These are phyloP conservation scores for Zalophus californianus DNA, from an alignment of 2,797 vertebrate species.

Conservation along the genomic window DNA sequence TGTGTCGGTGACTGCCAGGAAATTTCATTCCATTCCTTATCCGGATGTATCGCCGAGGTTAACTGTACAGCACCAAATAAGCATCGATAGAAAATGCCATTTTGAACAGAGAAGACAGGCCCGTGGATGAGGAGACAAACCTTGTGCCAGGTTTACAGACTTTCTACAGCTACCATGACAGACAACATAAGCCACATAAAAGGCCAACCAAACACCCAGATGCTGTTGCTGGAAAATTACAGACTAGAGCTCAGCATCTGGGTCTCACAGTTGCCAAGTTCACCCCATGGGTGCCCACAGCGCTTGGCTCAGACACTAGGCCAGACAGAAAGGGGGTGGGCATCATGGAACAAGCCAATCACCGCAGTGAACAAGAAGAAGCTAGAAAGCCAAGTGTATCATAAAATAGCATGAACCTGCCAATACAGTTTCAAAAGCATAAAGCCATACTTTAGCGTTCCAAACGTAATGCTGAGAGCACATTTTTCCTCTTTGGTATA, in stretches of 20 bases:
- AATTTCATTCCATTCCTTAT: constrained; percentile 25
- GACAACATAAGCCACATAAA: constrained; percentile 80
- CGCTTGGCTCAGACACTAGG: constrained; percentile 69
- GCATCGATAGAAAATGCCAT: constrained; percentile 68
- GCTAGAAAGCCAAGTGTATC: constrained; percentile 17
- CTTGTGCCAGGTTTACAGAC: constrained; percentile 70
- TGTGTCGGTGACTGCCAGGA: neutral
- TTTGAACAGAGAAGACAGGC: neutral
- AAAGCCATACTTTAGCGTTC: constrained; percentile 61
- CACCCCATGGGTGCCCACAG: constrained; percentile 53
- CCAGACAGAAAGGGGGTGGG: constrained; percentile 57
- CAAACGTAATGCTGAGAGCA: neutral
- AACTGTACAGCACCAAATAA: constrained; percentile 51
- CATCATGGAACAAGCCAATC: constrained; percentile 18
- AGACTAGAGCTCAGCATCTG: constrained; percentile 72
- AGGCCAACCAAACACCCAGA: constrained; percentile 78
- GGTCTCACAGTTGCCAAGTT: constrained; percentile 70
- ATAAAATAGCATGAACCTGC: constrained; percentile 69
- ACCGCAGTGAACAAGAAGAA: constrained; percentile 56
- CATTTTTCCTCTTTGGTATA: neutral
- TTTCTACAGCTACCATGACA: constrained; percentile 70
- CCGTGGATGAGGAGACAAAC: neutral
- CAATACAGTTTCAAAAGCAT: constrained; percentile 56
- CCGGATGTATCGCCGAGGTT: neutral
- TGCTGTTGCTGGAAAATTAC: constrained; percentile 75